These are phyloP conservation scores for Heliconius melpomene DNA, from an alignment of 1,140 invertebrate genomes.

Conservation along the genomic window DNA sequence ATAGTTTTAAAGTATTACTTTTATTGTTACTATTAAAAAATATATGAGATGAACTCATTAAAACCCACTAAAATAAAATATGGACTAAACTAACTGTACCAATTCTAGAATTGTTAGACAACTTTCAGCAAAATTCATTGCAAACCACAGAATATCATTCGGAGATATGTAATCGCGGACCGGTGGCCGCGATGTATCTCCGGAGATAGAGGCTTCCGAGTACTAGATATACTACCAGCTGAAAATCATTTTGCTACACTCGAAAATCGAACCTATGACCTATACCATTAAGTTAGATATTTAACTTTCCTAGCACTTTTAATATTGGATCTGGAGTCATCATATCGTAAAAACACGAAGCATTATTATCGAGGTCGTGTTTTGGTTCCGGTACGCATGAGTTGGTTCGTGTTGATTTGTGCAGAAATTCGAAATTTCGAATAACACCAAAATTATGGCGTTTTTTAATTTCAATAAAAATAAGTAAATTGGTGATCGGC, in stretches of 20 bases:
- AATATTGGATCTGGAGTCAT: constrained; percentile 29
- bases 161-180: constrained; percentile 22
- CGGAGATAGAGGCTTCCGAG: constrained; percentile 20
- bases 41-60: not conserved
- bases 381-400: constrained; percentile 15
- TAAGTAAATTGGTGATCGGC: not conserved
- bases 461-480: not conserved
- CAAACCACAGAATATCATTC: constrained; percentile 12
- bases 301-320: not conserved
- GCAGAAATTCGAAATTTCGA: constrained; percentile 21
- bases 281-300: not conserved
- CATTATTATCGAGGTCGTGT: constrained; percentile 19
- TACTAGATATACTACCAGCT: constrained; percentile 6
- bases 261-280: constrained; percentile 7
- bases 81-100: not conserved
- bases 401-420: constrained; percentile 20
- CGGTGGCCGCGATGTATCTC: constrained; percentile 22
- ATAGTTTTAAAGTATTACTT: too few relatives aligned
- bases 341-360: constrained; percentile 24
- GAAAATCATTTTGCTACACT: not conserved
- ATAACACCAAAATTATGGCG: not conserved
- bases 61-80: not conserved
- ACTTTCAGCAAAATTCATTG: not conserved
- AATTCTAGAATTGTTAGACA: not conserved
- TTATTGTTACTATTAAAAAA: too few relatives aligned